These are phyloP conservation scores for Hozukius guyotensis DNA, from an alignment of 2,797 vertebrate genomes.

Conservation along the genomic window DNA sequence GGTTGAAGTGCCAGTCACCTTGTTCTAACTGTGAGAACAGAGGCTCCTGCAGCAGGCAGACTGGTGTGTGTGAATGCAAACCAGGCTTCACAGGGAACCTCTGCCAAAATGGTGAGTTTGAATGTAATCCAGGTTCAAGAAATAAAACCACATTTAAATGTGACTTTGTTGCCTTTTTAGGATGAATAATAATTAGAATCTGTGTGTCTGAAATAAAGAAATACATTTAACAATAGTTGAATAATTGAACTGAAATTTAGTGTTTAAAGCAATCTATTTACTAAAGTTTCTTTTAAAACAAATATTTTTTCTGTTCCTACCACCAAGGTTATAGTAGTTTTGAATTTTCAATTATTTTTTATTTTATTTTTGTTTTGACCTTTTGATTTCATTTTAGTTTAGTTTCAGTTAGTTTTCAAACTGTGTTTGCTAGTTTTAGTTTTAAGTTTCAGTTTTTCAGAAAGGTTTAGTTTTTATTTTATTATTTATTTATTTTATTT, in stretches of 20 bases:
- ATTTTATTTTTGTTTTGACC: too few species aligned
- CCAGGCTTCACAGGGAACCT: conserved; percentile 77
- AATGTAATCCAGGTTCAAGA: background rate
- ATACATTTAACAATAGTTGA: background rate
- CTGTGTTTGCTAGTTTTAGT: too few species aligned
- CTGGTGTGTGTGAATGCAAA: conserved; percentile 76
- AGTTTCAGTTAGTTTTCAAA: too few species aligned
- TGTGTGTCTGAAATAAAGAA: background rate
- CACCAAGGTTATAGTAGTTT: too few species aligned
- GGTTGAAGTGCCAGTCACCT: conserved; percentile 72
- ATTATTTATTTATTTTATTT: too few species aligned
- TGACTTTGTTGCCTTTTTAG: background rate
- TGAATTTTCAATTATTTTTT: too few species aligned
- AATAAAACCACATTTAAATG: background rate
- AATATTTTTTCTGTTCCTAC: background rate
- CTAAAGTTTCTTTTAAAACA: background rate
- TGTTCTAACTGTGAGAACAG: conserved; percentile 77
- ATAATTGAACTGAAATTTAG: background rate
- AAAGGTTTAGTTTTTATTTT: too few species aligned
- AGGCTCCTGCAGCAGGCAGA: conserved; percentile 75
- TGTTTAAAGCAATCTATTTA: background rate
- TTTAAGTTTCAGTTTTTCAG: too few species aligned
- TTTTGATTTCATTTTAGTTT: too few species aligned
- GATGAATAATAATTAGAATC: background rate
- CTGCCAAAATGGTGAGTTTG: conserved; percentile 71